Evolutionary conservation across 2,888 invertebrate genomes (phyloP), one percentile per base, ranked within the genome.

Genomic region (Cybosia mesomella): DNA sequence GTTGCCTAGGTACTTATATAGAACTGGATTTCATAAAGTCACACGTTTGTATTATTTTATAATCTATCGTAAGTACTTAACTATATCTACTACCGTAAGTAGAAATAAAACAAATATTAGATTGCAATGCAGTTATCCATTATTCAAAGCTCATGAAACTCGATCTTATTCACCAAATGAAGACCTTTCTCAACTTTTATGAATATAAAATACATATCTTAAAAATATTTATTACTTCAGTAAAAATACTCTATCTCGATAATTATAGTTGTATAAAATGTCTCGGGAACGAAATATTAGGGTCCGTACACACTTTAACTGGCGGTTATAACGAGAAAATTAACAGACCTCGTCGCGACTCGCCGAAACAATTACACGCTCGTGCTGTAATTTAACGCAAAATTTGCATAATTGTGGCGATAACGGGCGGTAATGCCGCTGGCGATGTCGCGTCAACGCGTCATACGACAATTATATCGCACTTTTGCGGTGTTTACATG

Each of bases 391-490:
- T 92, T 92, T 91, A 82, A 86, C 89, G 85, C 82, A 80, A 81
- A 88, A 92, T 93, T 92, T 92, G 89, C 93, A 93, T 93, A 92
- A 92, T 92, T 89, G 84, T 79, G 66, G 74, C 85, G 88, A 85
- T 86, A 88, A 89, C 91, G 88, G 87, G 83, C 84, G 87, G 82
- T 84, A 86, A 85, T 84, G 89, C 90, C 87, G 78, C 82, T 81
- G 87, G 89, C 86, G 78, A 67, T 72, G 75, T 75, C 82, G 77
- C 80, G 79, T 80, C 81, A 72, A 73, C 79, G 65, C 72, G 60
- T 70, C 73, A 79, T 79, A 83, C 84, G 88, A 89, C 90, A 89
- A 89, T 90, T 90, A 88, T 85, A 74, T 77, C 75, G 79, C 80
- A 63, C 67, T 72, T 76, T 76, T 78, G 71, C 75, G 36, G 22